Conservation (phyloP, 2,888 invertebrate genomes). For the Rhabditophanes sp. region DNA sequence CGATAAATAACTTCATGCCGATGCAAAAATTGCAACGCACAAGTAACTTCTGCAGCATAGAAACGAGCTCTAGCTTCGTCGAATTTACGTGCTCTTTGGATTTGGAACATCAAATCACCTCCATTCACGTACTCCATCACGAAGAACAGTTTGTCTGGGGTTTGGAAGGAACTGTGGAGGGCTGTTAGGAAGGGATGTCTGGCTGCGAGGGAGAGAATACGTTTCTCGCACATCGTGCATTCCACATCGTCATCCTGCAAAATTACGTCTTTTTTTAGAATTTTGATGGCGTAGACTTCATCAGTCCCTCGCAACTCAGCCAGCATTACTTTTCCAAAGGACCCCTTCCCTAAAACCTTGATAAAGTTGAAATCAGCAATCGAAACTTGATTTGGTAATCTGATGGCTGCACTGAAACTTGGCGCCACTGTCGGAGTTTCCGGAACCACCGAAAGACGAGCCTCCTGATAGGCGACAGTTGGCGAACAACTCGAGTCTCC, state of each 20-base stretch:
- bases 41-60: constrained; percentile 93
- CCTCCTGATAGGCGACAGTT: constrained; percentile 7
- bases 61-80: constrained; percentile 82
- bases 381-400: constrained; percentile 38
- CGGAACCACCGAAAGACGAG: constrained; percentile 2
- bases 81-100: constrained; percentile 89
- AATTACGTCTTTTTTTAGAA: constrained; percentile 90
- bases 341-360: constrained; percentile 95
- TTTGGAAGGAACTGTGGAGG: constrained; percentile 90
- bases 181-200: constrained; percentile 94
- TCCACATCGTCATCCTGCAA: constrained; percentile 95
- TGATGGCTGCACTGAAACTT: constrained; percentile 9
- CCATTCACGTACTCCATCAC: constrained; percentile 99
- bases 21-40: constrained; percentile 91
- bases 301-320: constrained; percentile 82
- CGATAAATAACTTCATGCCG: constrained; percentile 84
- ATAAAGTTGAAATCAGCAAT: constrained; percentile 79
- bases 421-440: neutral
- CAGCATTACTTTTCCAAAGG: constrained; percentile 83
- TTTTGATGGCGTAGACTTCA: constrained; percentile 59
- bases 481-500: constrained; percentile 14
- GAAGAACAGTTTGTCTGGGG: constrained; percentile 83
- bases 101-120: constrained; percentile 67
- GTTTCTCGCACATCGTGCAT: constrained; percentile 94
- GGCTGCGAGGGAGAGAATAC: constrained; percentile 87